Base-by-base conservation (phyloP, 2,797 vertebrate genomes). In the Gymnothorax javanicus region DNA sequence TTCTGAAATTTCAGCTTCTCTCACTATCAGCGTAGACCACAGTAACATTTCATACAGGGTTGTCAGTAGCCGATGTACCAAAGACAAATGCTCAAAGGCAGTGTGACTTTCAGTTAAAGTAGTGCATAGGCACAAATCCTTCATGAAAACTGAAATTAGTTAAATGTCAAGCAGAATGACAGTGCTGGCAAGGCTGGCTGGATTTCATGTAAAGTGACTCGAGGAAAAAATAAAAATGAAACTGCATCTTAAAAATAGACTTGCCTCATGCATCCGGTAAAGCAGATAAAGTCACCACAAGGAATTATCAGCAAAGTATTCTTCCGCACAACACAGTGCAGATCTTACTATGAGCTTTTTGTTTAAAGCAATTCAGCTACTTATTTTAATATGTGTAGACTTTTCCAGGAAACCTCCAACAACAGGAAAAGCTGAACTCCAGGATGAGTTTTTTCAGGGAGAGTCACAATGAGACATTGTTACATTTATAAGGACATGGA, bases 351-450 rank as follows among this genome's bases (percentile, higher is more conserved):
- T 87, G 82, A 88, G 27, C 71, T 79, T 89, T 91, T 86, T 83
- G 58, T 85, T 88, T 25, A 83, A 54, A 86, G n/a, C 71, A 59
- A 71, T 62, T 87, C 60, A 50, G 71, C 75, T 84, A 79, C 85
- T 75, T 43, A 84, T 86, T 43, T 85, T 84, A 33, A 33, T 84
- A 85, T 12, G 88, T 90, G 86, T 86, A 89, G 89, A 88, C 90
- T 87, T 86, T 81, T 50, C 7, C 62, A 85, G 86, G 81, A 90
- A 90, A 90, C 87, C 83, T 88, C 87, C 86, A 69, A 88, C 86
- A 58, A 57, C 81, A 87, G 85, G 91, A 90, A 88, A 87, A 82
- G 77, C 89, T 84, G 86, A 86, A 88, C 84, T 88, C 90, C 52
- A 87, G 82, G 84, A 82, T 27, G 87, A 88, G 83, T 85, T 88